These are phyloP conservation scores for Strongylocentrotus purpuratus DNA, from an alignment of 35 echinoderm and acorn worm species.

Conservation along the genomic window DNA sequence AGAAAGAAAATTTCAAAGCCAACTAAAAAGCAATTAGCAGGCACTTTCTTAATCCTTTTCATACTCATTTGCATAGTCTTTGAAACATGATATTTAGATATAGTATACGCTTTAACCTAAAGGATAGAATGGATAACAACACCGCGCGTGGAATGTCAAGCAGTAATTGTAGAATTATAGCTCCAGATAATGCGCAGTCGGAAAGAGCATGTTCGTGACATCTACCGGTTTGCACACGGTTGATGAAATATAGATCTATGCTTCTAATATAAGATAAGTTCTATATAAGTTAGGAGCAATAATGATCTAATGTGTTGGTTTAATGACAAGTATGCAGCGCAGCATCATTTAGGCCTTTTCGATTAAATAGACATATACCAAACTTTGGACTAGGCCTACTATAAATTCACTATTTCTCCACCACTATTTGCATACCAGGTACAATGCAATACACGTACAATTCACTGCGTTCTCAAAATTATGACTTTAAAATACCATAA, in stretches of 20 bases:
- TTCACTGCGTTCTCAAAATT: no score
- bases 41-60: background rate
- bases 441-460: background rate
- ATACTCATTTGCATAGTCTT: background rate
- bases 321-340: background rate
- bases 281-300: background rate
- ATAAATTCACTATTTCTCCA: background rate
- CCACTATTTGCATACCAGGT: background rate
- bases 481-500: no score
- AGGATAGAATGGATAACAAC: background rate
- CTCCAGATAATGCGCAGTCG: no score
- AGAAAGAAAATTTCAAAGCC: background rate
- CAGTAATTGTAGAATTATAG: no score
- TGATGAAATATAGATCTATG: background rate
- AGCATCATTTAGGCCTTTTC: background rate
- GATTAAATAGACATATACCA: background rate
- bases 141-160: background rate
- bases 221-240: no score
- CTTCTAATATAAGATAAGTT: background rate
- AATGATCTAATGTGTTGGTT: no score
- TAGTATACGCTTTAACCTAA: background rate
- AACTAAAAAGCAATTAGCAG: conserved; percentile 16
- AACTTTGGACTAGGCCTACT: background rate
- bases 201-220: no score
- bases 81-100: background rate